Percentiles rank a stretch among this genome's conserved stretches.
Conservation (phyloP, 2,797 vertebrate genomes). For the Coregonus sp. region DNA sequence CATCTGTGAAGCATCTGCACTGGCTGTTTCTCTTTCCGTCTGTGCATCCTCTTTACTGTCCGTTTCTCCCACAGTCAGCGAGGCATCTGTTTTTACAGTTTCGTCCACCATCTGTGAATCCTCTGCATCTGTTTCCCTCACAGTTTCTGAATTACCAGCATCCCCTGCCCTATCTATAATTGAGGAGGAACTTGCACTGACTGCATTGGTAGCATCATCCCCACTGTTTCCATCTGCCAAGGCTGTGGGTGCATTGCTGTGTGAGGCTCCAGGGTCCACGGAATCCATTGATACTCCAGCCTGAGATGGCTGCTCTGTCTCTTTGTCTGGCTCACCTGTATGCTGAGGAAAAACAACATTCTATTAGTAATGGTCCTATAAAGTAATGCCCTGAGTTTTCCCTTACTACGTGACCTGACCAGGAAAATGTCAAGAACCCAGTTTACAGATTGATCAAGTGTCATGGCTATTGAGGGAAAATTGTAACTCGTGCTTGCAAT, state of each 20-base stretch:
- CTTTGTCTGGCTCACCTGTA: not conserved
- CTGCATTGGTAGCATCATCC: not conserved
- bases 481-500: not conserved
- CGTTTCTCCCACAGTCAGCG: not conserved
- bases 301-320: not conserved
- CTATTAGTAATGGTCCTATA: not conserved
- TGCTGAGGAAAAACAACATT: not conserved
- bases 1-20: not conserved
- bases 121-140: not conserved
- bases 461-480: not conserved
- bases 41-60: not conserved
- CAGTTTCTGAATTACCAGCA: not conserved
- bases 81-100: not conserved
- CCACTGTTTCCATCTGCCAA: not conserved
- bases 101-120: not conserved
- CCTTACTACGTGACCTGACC: not conserved
- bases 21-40: not conserved
- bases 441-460: not conserved
- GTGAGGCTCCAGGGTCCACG: not conserved
- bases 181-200: not conserved
- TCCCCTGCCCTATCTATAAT: not conserved
- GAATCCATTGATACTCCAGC: not conserved
- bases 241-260: not conserved
- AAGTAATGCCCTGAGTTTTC: not conserved
- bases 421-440: not conserved